These are phyloP conservation scores for Vanessa tameamea DNA, from an alignment of 1,140 invertebrate genomes.

Conservation along the genomic window DNA sequence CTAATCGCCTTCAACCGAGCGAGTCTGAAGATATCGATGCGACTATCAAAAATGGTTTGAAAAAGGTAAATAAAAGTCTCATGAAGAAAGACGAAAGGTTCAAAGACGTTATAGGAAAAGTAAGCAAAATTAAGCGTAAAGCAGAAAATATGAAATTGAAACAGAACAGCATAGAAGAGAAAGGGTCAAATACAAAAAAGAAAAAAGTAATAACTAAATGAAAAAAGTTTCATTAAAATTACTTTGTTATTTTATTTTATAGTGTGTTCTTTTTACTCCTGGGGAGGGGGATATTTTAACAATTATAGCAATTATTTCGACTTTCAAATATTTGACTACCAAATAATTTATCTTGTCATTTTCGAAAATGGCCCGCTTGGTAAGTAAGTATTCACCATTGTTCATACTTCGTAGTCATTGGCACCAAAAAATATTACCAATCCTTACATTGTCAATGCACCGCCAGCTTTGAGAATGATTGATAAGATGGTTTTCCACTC, in stretches of 20 bases:
- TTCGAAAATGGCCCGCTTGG: no score
- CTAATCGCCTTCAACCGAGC: conserved; percentile 43
- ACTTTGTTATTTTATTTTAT: conserved; percentile 12
- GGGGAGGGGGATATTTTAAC: no score
- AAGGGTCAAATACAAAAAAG: conserved; percentile 47
- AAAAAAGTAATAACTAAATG: conserved; percentile 52
- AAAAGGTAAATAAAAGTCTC: conserved; percentile 71
- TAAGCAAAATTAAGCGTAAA: conserved; percentile 77
- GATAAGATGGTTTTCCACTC: no score
- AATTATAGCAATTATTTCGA: no score
- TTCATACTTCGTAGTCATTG: no score
- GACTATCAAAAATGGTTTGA: conserved; percentile 64
- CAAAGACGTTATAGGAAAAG: conserved; percentile 80
- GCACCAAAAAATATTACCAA: no score
- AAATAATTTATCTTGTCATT: no score
- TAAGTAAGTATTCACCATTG: no score
- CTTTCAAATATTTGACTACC: no score
- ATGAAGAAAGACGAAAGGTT: conserved; percentile 78
- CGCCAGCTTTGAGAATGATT: no score
- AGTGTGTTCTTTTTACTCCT: background rate
- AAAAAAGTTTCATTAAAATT: conserved; percentile 29
- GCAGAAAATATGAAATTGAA: conserved; percentile 56
- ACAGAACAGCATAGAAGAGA: conserved; percentile 23
- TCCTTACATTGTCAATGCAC: no score
- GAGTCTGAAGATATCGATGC: conserved; percentile 58